Conservation (phyloP, 1,140 invertebrate species). For the Sesamia nonagrioides region DNA sequence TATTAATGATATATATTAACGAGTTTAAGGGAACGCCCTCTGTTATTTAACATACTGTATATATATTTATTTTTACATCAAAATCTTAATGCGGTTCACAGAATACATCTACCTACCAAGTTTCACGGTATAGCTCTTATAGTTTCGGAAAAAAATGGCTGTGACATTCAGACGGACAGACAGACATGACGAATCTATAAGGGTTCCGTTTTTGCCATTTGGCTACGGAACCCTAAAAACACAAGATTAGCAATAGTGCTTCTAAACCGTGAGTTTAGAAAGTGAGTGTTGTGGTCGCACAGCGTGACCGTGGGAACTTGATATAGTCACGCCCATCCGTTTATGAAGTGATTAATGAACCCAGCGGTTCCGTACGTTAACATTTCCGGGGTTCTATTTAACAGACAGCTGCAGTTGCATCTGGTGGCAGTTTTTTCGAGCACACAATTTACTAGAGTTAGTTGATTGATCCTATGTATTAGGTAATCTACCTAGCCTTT, state of each 20-base stretch:
- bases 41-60: too few species aligned
- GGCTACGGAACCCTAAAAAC: too few species aligned
- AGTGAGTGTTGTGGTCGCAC: conserved; percentile 53
- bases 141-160: too few species aligned
- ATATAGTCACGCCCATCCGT: conserved; percentile 12
- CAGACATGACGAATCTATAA: too few species aligned
- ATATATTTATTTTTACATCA: too few species aligned
- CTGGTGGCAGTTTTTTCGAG: background rate
- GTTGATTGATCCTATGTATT: background rate
- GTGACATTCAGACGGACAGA: too few species aligned
- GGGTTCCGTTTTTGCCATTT: too few species aligned
- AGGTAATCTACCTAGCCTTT: background rate
- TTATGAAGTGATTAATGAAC: conserved; percentile 36
- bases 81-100: too few species aligned
- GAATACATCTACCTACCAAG: too few species aligned
- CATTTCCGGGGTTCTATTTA: conserved; percentile 11
- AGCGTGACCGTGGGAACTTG: conserved; percentile 53
- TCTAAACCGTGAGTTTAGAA: conserved; percentile 58
- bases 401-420: conserved; percentile 17
- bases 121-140: too few species aligned
- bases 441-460: background rate
- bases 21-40: too few species aligned
- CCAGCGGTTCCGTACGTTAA: conserved; percentile 10
- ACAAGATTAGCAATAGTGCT: conserved; percentile 1
- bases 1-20: too few species aligned